These are phyloP conservation scores for Ammodramus savannarum DNA, from an alignment of 2,113 vertebrate genomes.

Conservation along the genomic window DNA sequence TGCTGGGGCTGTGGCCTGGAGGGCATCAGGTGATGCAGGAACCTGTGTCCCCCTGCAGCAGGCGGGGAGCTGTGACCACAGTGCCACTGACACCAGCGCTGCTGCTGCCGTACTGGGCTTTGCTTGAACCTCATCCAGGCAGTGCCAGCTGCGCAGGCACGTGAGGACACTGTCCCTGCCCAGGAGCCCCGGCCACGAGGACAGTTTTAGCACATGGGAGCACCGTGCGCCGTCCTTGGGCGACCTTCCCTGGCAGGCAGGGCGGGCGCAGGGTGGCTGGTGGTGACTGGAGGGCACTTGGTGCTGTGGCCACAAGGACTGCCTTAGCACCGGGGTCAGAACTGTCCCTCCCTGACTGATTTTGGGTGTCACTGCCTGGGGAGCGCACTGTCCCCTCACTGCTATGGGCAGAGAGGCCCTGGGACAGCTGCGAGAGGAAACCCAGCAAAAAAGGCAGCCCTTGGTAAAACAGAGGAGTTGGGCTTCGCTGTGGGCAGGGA, in stretches of 20 bases:
- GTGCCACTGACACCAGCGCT: rapidly evolving
- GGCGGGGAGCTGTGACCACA: neutral
- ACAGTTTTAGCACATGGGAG: neutral
- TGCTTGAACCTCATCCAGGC: rapidly evolving
- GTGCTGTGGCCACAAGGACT: neutral
- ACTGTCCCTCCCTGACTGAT: neutral
- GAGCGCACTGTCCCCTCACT: rapidly evolving
- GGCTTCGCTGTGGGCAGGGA: rapidly evolving
- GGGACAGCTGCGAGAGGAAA: neutral
- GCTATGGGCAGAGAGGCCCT: rapidly evolving
- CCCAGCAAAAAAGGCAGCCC: neutral
- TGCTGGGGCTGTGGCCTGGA: rapidly evolving
- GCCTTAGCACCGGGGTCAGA: too few relatives aligned
- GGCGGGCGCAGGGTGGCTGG: rapidly evolving
- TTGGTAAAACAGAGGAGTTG: neutral
- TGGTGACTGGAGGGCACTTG: neutral
- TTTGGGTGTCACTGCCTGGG: neutral
- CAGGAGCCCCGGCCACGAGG: rapidly evolving
- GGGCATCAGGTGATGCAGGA: neutral
- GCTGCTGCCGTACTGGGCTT: neutral
- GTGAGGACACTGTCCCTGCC: neutral
- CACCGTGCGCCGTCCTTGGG: rapidly evolving
- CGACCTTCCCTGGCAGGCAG: neutral
- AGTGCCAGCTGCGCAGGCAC: neutral
- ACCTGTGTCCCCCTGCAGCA: neutral